Conservation (phyloP, 2,113 vertebrate genomes). For the Brachirus orientalis region DNA sequence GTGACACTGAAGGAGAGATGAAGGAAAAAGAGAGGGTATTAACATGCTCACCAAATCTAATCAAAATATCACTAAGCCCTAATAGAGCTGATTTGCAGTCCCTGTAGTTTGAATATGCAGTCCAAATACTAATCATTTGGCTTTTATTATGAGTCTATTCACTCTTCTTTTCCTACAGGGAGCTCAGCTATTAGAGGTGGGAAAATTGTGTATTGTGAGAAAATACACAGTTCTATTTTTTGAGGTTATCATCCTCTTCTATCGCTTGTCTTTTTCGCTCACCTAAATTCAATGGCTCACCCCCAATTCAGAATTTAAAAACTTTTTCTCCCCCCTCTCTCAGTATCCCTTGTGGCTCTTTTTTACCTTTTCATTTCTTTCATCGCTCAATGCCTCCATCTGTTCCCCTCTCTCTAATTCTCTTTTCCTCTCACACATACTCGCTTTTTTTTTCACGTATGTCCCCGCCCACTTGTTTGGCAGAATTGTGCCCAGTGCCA, state of each 20-base stretch:
- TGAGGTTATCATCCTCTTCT: conserved; percentile 56
- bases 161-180: conserved; percentile 63
- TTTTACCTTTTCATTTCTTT: conserved; percentile 35
- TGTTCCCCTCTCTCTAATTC: conserved; percentile 44
- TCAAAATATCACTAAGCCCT: conserved; percentile 74
- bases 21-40: conserved; percentile 51
- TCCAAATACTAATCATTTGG: conserved; percentile 75
- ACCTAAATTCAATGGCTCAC: conserved; percentile 48
- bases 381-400: conserved; percentile 45
- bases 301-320: conserved; percentile 25
- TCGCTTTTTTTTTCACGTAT: conserved; percentile 34
- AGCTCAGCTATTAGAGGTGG: conserved; percentile 68
- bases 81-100: conserved; percentile 61
- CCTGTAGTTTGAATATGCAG: conserved; percentile 74
- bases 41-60: conserved; percentile 66
- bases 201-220: conserved; percentile 70
- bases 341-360: conserved; percentile 30
- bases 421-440: conserved; percentile 32
- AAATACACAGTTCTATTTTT: conserved; percentile 56
- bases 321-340: not conserved
- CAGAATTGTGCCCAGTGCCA: conserved; percentile 93
- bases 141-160: conserved; percentile 70
- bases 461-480: conserved; percentile 53
- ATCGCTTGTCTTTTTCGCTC: conserved; percentile 41
- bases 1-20: conserved; percentile 53